A percentile compares a stretch with the other conserved stretches of the same genome.
These are phyloP conservation scores for Folsomia manolachei DNA, from an alignment of 2,888 invertebrate species.

Conservation along the genomic window DNA sequence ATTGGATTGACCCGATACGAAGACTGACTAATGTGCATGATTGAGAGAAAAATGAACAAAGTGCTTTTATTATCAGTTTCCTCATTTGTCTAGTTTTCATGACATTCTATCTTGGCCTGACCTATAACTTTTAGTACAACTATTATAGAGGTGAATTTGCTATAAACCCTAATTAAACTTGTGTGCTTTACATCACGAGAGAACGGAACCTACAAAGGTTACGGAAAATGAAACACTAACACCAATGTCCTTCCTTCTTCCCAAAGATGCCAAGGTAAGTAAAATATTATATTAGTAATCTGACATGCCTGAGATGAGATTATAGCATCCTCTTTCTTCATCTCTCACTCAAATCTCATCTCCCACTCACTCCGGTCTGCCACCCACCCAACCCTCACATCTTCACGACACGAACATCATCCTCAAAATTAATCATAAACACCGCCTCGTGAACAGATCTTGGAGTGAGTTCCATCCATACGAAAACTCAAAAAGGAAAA, in stretches of 20 bases:
- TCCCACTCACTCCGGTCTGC: no score
- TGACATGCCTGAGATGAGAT: neutral
- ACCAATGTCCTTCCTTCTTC: neutral
- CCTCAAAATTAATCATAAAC: slow-evolving; percentile 5
- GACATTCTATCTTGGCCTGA: no score
- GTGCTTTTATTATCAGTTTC: neutral
- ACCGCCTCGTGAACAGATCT: neutral
- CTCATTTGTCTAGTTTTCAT: no score
- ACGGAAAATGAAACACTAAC: neutral
- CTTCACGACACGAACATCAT: neutral
- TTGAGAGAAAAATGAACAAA: neutral
- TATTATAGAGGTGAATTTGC: no score
- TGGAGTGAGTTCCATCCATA: no score
- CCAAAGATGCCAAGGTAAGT: no score
- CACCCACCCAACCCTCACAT: neutral
- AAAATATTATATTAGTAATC: neutral
- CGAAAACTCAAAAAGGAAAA: no score
- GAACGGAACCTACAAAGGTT: neutral
- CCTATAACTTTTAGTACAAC: no score
- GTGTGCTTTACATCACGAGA: neutral
- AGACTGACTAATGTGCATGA: neutral
- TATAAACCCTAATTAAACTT: no score
- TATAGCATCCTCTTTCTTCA: no score
- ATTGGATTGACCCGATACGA: neutral
- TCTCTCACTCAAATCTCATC: neutral